Evolutionary conservation across 2,888 invertebrate species (phyloP).

Genomic region (Lasioglossum figueresi): DNA sequence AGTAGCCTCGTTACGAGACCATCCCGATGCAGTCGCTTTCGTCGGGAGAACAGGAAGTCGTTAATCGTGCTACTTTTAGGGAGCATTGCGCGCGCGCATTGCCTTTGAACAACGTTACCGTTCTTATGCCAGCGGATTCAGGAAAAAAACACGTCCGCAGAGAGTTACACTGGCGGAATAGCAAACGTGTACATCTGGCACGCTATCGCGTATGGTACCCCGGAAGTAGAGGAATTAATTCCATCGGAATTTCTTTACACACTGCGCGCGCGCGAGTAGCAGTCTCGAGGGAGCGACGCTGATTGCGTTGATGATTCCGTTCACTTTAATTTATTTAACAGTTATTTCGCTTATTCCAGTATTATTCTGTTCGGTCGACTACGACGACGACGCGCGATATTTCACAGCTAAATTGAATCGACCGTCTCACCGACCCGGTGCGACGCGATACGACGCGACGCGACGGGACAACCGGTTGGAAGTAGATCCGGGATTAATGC

Average conservation of each 20-base stretch:
- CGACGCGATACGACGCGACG: not conserved
- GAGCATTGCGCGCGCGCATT: constrained; percentile 32
- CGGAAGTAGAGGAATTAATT: not conserved
- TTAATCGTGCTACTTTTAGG: constrained; percentile 64
- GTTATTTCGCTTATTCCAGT: not conserved
- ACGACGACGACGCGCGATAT: not conserved
- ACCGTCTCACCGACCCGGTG: not conserved
- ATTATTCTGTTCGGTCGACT: not conserved
- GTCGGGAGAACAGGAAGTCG: constrained; percentile 49
- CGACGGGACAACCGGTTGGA: not conserved
- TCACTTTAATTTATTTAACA: constrained; percentile 2
- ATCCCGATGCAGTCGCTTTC: constrained; percentile 58
- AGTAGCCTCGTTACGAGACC: constrained; percentile 71
- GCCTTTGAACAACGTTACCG: constrained; percentile 31
- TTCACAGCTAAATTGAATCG: not conserved
- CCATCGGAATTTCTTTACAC: constrained; percentile 4
- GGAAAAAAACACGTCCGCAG: not conserved
- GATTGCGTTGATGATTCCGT: not conserved
- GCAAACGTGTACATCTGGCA: not conserved
- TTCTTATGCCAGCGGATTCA: constrained; percentile 18
- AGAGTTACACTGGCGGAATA: not conserved
- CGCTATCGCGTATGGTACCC: not conserved
- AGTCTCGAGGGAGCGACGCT: not conserved
- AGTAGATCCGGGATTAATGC: constrained; percentile 31
- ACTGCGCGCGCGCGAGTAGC: not conserved